A percentile compares a stretch with the other conserved stretches of the same genome.
These are phyloP conservation scores for Linurgus olivaceus DNA, from an alignment of 2,797 vertebrate species.

Conservation along the genomic window DNA sequence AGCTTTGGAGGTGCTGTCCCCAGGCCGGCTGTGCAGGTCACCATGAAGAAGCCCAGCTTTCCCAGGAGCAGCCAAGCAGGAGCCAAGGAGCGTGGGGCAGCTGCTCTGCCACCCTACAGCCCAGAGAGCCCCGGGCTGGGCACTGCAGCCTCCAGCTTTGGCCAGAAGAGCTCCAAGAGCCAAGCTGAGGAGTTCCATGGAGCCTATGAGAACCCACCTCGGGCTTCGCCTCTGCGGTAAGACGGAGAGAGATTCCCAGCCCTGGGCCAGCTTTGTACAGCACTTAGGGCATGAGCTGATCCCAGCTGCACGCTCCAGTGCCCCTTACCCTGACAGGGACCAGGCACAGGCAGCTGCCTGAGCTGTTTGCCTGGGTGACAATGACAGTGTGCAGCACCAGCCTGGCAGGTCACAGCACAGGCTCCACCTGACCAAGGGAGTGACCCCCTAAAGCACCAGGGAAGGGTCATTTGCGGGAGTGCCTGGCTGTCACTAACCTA, in stretches of 20 bases:
- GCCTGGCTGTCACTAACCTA: background rate
- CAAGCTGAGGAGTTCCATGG: slow-evolving; percentile 22
- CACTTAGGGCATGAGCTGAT: background rate
- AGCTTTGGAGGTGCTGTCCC: slow-evolving; percentile 2
- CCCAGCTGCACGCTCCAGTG: background rate
- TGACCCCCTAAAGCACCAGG: background rate
- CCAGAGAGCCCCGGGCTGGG: background rate
- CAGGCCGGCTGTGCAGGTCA: background rate
- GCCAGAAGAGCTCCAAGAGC: background rate
- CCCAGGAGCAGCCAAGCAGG: slow-evolving; percentile 6
- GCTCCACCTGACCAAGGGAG: fast-evolving
- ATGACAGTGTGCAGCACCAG: background rate
- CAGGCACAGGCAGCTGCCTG: background rate
- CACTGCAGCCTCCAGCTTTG: background rate
- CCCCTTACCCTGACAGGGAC: background rate
- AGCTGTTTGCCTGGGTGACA: background rate
- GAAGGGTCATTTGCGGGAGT: background rate
- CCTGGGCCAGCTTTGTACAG: background rate
- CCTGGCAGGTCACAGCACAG: background rate
- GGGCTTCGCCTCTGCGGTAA: slow-evolving; percentile 60
- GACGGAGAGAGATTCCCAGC: background rate
- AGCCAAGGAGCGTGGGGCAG: slow-evolving; percentile 18
- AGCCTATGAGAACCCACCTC: slow-evolving; percentile 20
- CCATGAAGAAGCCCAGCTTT: slow-evolving; percentile 33
- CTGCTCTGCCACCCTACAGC: background rate